Evolutionary conservation across 2,888 invertebrate genomes (phyloP), one percentile per base, ranked within the genome.

Genomic region (Phortica okadai): DNA sequence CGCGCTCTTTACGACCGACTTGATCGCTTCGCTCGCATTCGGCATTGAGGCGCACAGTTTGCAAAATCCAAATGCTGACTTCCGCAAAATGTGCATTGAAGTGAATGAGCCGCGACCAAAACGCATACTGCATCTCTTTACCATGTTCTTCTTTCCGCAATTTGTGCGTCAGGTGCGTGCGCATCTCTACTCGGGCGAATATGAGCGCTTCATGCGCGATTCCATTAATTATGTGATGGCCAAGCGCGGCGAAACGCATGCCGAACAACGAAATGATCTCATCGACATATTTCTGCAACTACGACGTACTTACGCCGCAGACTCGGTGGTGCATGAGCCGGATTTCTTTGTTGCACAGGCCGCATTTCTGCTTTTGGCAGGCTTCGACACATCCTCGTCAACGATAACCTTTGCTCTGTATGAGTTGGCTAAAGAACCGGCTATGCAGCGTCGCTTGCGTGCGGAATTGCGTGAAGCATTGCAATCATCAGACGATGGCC

Each of bases 231-330:
- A 90, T n/a, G 90, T 91, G 0, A 89, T 93, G 41, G 80, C 85
- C 0, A 85, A 91, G 6, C 89, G 93, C 0, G 88, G 90, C 56
- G 81, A 10, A 14, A 3, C 14, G 42, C 41, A 42, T n/a, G 41
- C 91, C 0, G 76, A 81, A 1, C 89, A 89, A 44, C 87, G 92
- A 5, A 89, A 92, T 67, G 93, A 93, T 82, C 88, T 93, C 4
- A 91, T 93, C 16, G 93, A 93, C 67, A 86, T 92, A 16, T 86
- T 93, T n/a, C 82, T 93, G 69, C 90, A 91, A 44, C 76, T 93
- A 44, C 91, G 89, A 74, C 87, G 90, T 44, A 82, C 80, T 11
- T 82, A 78, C 67, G 80, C 75, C 1, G 66, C 44, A 56, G 81
- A 81, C 8, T 84, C 83, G 25, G 82, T 90, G 5, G 77, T 82